These are phyloP conservation scores for Varanus salvator DNA, from an alignment of 2,113 vertebrate species.

Conservation along the genomic window DNA sequence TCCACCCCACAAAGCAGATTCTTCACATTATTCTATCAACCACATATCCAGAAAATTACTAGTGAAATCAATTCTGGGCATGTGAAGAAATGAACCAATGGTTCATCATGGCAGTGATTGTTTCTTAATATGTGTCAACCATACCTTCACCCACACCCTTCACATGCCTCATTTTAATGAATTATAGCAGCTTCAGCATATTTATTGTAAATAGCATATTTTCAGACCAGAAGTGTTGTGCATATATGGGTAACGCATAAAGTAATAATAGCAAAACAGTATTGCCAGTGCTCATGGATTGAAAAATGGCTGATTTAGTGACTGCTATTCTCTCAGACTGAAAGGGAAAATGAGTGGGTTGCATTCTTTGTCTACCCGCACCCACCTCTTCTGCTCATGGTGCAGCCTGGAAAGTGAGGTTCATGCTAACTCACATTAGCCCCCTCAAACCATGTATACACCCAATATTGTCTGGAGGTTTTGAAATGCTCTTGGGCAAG, in stretches of 20 bases:
- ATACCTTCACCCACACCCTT: background rate
- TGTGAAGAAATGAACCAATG: background rate
- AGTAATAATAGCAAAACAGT: constrained; percentile 16
- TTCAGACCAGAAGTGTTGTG: constrained; percentile 16
- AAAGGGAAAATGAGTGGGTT: background rate
- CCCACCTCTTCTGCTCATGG: background rate
- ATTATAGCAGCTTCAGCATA: constrained; percentile 5
- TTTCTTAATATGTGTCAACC: background rate
- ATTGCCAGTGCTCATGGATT: constrained; percentile 12
- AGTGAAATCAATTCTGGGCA: background rate
- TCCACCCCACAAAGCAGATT: no score
- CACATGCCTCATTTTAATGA: constrained; percentile 2
- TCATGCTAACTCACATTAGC: background rate
- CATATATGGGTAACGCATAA: constrained; percentile 8
- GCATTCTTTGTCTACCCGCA: background rate
- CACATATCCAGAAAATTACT: background rate
- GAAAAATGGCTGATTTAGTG: background rate
- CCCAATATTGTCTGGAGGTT: no score
- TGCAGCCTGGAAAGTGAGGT: background rate
- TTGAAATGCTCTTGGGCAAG: no score
- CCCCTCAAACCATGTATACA: background rate
- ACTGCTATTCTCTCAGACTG: background rate
- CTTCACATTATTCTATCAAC: no score
- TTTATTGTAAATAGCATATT: constrained; percentile 18
- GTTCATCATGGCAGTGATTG: background rate